phyloP scores from a whole-genome alignment of 2,797 vertebrate genomes.

The Austrolebias charrua region DNA sequence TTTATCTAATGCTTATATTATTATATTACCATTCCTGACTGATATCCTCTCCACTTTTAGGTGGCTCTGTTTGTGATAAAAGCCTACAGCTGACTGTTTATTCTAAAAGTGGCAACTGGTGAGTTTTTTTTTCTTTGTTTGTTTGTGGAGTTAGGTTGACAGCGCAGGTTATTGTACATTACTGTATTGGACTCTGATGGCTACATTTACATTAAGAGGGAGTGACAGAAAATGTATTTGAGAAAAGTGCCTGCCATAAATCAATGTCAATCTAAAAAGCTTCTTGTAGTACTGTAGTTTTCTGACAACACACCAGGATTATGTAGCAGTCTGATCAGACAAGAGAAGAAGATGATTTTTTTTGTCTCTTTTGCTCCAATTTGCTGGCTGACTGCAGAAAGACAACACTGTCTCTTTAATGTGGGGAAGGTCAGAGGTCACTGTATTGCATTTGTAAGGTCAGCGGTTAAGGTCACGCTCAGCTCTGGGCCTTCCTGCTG shows the following conservation, averaged over 20 bases:
- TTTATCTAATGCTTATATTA: too few species aligned
- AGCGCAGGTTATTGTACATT: too few species aligned
- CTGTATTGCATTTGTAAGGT: slow-evolving; percentile 84
- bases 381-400: slow-evolving; percentile 74
- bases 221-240: background rate
- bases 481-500: slow-evolving; percentile 78
- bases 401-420: slow-evolving; percentile 81
- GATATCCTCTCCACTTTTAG: too few species aligned
- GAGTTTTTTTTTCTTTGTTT: too few species aligned
- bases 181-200: too few species aligned
- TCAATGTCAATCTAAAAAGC: slow-evolving; percentile 25
- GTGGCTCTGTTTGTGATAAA: too few species aligned
- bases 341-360: slow-evolving; percentile 53
- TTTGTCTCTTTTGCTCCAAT: slow-evolving; percentile 60
- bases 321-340: slow-evolving; percentile 42
- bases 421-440: slow-evolving; percentile 73
- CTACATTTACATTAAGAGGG: background rate
- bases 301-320: slow-evolving; percentile 60
- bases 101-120: too few species aligned
- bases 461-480: slow-evolving; percentile 69
- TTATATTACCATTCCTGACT: too few species aligned
- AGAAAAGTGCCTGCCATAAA: slow-evolving; percentile 11
- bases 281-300: slow-evolving; percentile 25
- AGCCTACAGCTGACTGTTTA: too few species aligned
- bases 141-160: too few species aligned